These are phyloP conservation scores for Drosophila virilis DNA, from an alignment of 1,140 invertebrate species.

Conservation along the genomic window DNA sequence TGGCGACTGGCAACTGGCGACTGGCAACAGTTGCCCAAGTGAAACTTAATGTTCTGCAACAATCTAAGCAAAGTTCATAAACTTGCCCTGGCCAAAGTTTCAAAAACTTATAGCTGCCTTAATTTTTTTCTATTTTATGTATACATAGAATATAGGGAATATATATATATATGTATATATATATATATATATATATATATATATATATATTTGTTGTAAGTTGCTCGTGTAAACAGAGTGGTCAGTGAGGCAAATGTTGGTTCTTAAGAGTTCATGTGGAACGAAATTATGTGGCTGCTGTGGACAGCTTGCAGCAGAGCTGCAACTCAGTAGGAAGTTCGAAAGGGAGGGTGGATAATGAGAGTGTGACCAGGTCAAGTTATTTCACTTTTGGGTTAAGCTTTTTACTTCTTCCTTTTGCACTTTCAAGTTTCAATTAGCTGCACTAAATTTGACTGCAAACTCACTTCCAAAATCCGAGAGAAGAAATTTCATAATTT, in stretches of 20 bases:
- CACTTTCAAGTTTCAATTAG: slow-evolving; percentile 66
- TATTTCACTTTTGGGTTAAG: slow-evolving; percentile 12
- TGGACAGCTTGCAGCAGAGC: slow-evolving; percentile 22
- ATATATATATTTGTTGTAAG: slow-evolving; percentile 2
- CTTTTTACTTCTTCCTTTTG: slow-evolving; percentile 37
- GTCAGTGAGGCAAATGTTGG: slow-evolving; percentile 72
- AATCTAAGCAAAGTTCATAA: slow-evolving; percentile 69
- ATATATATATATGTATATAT: not conserved
- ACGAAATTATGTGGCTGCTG: slow-evolving; percentile 60
- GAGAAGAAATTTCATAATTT: too few species aligned
- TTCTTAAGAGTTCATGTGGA: slow-evolving; percentile 66
- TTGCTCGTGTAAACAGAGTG: slow-evolving; percentile 59
- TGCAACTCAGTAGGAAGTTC: not conserved
- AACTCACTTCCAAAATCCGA: slow-evolving; percentile 10
- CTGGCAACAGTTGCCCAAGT: slow-evolving; percentile 64
- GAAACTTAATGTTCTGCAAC: slow-evolving; percentile 60
- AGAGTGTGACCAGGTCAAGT: slow-evolving; percentile 1
- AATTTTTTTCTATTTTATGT: slow-evolving; percentile 21
- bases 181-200: slow-evolving; percentile 2
- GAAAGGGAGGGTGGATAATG: not conserved
- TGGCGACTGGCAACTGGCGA: not conserved
- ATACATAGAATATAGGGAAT: not conserved
- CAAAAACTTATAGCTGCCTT: slow-evolving; percentile 47
- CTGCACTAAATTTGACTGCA: slow-evolving; percentile 3
- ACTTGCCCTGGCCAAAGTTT: slow-evolving; percentile 61